A percentile compares a stretch with the other conserved stretches of the same genome.
Evolutionary conservation across 2,888 invertebrate species (phyloP).

Genomic region (Nephrotoma appendiculata): DNA sequence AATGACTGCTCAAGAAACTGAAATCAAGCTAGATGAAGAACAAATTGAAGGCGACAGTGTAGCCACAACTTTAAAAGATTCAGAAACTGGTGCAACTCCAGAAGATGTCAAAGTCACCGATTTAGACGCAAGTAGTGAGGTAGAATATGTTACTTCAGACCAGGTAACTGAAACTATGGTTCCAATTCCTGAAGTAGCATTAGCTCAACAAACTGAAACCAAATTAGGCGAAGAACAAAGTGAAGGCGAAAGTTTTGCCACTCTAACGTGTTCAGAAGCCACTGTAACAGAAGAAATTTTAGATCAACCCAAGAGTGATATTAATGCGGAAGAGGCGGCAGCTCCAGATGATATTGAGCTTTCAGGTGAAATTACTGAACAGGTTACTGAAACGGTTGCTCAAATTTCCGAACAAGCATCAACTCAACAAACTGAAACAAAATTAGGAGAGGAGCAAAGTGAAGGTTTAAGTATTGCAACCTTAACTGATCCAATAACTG

Average conservation of each 20-base stretch:
- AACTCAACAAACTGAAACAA: background rate
- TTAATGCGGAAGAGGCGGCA: background rate
- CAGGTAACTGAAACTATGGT: no score
- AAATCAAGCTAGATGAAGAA: background rate
- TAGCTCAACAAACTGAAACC: no score
- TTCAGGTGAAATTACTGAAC: background rate
- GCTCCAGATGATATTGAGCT: background rate
- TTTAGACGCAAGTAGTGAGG: no score
- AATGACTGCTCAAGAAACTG: constrained; percentile 9
- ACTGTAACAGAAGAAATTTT: no score
- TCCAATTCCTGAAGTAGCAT: no score
- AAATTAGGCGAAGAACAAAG: no score
- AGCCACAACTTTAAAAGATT: background rate
- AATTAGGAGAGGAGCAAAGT: background rate
- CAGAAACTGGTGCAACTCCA: background rate
- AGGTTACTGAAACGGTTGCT: background rate
- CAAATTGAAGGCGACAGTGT: background rate
- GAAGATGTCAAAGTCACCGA: background rate
- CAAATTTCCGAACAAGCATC: background rate
- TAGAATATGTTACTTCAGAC: no score
- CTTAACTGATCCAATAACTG: background rate
- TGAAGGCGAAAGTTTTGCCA: no score
- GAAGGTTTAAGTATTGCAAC: no score
- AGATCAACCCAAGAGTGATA: background rate
- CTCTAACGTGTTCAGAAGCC: no score